Conservation (phyloP, 2,113 vertebrate species). For the Nansenia antarctica region DNA sequence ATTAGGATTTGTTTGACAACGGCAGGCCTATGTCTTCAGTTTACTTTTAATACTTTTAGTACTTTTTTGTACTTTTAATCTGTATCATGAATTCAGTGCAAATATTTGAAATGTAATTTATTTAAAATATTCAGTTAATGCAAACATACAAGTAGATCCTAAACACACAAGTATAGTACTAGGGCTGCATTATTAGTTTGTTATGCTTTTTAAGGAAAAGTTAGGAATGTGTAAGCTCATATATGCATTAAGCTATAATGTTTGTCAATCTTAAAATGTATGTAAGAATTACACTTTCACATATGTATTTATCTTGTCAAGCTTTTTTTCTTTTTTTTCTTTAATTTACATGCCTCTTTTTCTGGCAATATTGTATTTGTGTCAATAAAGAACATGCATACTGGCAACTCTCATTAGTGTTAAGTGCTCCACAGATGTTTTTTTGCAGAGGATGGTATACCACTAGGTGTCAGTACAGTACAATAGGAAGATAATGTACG, state of each 20-base stretch:
- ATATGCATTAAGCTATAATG: not conserved
- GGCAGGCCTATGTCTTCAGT: not conserved
- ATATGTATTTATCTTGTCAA: not conserved
- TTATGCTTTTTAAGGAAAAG: not conserved
- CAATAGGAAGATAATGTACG: not conserved
- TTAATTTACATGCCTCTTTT: not conserved
- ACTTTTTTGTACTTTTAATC: not conserved
- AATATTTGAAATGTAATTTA: not conserved
- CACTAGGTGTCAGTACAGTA: conserved; percentile 53
- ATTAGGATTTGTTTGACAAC: not conserved
- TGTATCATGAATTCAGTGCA: not conserved
- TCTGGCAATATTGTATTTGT: not conserved
- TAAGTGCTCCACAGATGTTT: too few relatives aligned
- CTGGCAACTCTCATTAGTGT: not conserved
- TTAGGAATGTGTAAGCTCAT: not conserved
- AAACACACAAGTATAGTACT: not conserved
- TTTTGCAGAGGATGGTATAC: too few relatives aligned
- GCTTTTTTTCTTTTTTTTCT: too few relatives aligned
- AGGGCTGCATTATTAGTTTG: not conserved
- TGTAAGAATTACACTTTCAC: not conserved
- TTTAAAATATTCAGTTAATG: too few relatives aligned
- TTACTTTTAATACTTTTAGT: not conserved
- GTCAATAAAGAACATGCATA: not conserved
- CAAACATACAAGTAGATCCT: not conserved
- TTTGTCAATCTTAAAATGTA: not conserved